A percentile compares a stretch with the other conserved stretches of the same genome.
Conservation (phyloP, 2,888 invertebrate genomes). For the Lottia gigantea region DNA sequence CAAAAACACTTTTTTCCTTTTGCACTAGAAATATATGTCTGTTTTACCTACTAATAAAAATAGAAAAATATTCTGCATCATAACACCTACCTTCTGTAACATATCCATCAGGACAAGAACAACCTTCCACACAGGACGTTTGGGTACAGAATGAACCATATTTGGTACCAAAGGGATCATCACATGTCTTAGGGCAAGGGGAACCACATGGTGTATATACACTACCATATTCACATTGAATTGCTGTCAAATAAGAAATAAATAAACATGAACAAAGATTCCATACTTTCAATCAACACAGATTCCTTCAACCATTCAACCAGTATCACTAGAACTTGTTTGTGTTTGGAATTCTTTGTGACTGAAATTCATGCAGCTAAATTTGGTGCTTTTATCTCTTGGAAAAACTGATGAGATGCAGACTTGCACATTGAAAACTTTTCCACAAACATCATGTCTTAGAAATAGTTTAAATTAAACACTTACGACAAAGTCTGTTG, state of each 20-base stretch:
- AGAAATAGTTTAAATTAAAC: not conserved
- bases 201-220: conserved; percentile 83
- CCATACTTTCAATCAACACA: too few relatives aligned
- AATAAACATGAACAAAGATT: too few relatives aligned
- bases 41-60: not conserved
- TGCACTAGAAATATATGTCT: not conserved
- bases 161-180: conserved; percentile 17
- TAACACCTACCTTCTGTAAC: conserved; percentile 44
- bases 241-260: conserved; percentile 72
- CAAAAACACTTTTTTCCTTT: too few relatives aligned
- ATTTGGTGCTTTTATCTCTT: too few relatives aligned
- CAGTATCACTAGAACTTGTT: too few relatives aligned
- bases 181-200: conserved; percentile 84
- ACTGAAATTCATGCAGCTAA: too few relatives aligned
- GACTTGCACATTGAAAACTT: not conserved
- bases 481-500: conserved; percentile 85
- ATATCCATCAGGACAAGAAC: conserved; percentile 58
- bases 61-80: not conserved
- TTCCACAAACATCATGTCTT: not conserved
- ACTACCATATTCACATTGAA: conserved; percentile 88
- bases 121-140: conserved; percentile 57
- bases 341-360: too few relatives aligned
- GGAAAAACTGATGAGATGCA: too few relatives aligned
- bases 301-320: too few relatives aligned
- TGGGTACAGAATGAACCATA: conserved; percentile 39